phyloP scores from a whole-genome alignment of 2,113 vertebrate species.

The Entomyzon cyanotis region DNA sequence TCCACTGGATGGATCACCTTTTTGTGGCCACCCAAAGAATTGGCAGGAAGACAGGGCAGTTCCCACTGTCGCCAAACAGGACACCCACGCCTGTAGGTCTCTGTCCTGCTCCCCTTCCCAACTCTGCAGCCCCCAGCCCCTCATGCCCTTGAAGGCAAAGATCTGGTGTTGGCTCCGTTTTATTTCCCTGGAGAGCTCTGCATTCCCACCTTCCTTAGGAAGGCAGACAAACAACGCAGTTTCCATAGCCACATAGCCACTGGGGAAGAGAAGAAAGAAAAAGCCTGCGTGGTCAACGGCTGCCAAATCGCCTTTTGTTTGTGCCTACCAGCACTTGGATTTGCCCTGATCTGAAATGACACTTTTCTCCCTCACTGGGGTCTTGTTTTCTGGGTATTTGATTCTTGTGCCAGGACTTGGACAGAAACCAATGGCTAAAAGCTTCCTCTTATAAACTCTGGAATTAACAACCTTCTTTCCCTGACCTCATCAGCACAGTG shows the following conservation, averaged over 20 bases:
- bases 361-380: neutral
- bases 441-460: neutral
- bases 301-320: slow-evolving; percentile 35
- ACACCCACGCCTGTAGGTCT: neutral
- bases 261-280: neutral
- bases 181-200: neutral
- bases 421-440: slow-evolving; percentile 16
- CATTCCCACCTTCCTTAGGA: neutral
- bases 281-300: neutral
- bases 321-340: neutral
- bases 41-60: neutral
- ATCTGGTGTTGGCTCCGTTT: accelerated
- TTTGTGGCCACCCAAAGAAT: no score
- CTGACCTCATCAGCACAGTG: neutral
- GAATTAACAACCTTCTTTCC: neutral
- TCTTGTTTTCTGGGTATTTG: slow-evolving; percentile 21
- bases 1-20: accelerated
- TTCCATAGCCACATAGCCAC: slow-evolving; percentile 6
- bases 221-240: neutral
- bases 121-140: neutral
- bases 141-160: neutral
- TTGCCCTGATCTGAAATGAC: slow-evolving; percentile 43
- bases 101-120: neutral
- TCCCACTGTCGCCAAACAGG: accelerated
- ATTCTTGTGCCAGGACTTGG: slow-evolving; percentile 35